A percentile compares a stretch with the other conserved stretches of the same genome.
phyloP scores from a whole-genome alignment of 1,140 invertebrate species.

The Harpegnathos saltator region DNA sequence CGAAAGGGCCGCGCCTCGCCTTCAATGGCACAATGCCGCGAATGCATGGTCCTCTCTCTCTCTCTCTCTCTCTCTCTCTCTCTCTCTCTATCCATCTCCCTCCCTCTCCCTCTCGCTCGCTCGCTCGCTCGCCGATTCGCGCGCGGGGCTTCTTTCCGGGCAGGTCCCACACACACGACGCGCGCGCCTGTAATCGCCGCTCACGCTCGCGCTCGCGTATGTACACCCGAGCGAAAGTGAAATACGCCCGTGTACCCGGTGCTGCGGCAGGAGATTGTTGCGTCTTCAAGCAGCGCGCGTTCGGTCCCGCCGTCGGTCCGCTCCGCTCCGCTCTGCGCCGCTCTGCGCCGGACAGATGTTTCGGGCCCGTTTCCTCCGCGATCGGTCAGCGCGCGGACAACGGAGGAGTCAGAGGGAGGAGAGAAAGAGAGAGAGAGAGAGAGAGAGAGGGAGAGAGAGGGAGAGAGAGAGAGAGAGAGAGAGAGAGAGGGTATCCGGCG shows the following conservation, averaged over 20 bases:
- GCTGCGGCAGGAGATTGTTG: slow-evolving; percentile 53
- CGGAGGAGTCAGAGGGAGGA: slow-evolving; percentile 28
- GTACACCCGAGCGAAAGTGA: slow-evolving; percentile 55
- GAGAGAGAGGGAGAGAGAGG: no score
- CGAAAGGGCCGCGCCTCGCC: slow-evolving; percentile 63
- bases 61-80: no score
- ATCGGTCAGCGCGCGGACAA: slow-evolving; percentile 9
- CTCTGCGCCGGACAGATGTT: slow-evolving; percentile 63
- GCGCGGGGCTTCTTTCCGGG: slow-evolving; percentile 38
- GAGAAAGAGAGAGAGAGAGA: no score
- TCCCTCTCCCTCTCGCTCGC: no score
- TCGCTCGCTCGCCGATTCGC: slow-evolving; percentile 58
- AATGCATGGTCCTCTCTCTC: slow-evolving; percentile 39
- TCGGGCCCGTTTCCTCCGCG: slow-evolving; percentile 48
- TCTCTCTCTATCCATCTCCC: no score
- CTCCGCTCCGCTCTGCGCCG: no score
- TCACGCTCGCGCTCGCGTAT: background rate
- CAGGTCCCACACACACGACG: slow-evolving; percentile 65
- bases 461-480: no score
- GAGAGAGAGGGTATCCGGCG: background rate
- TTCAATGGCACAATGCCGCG: slow-evolving; percentile 73
- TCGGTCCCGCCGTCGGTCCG: slow-evolving; percentile 13
- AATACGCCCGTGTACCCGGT: slow-evolving; percentile 41
- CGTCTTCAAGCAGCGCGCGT: slow-evolving; percentile 40
- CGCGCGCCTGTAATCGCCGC: slow-evolving; percentile 49